Evolutionary conservation across 2,113 vertebrate genomes (phyloP), one percentile per base, ranked within the genome.

Genomic region (Mixornis gularis): DNA sequence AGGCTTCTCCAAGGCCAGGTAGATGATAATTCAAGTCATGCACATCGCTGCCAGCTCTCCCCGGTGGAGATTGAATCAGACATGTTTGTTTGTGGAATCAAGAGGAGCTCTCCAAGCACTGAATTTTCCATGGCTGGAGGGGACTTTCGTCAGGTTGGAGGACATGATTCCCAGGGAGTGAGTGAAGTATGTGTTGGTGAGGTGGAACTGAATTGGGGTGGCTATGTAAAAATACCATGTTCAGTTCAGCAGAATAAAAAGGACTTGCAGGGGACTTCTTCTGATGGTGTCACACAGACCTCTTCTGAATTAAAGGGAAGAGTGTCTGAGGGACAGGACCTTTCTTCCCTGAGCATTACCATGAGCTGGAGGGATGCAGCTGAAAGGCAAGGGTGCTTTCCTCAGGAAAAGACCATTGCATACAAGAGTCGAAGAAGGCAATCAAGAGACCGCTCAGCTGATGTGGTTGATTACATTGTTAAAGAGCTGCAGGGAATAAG

Each of bases 401-500:
- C 76, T 44, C 90, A 85, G n/a, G 88, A 90, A 19, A 92, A 95
- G 60, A n/a, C 48, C 12, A 8, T 52, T 17, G 56, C 71, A 1
- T 94, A 82, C 79, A 86, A 60, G 48, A 53, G 91, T 43, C 78
- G 32, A 29, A 79, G 88, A 41, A 43, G 30, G 30, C 87, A 87
- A 3, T 89, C 97, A 10, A 92, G 63, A 85, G 98, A 98, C 72
- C 95, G 92, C 40, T 96, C 97, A 14, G 97, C 93, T 18, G 97
- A 98, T 62, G 96, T 99, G 48, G 98, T 99, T 40, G 99, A 99
- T 55, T 99, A 99, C 84, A 99, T 99, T 74, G 97, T 99, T 29
- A 99, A 98, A 95, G 99, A 99, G 85, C 97, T 99, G 17, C 98
- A 98, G 81, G 99, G 99, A n/a, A 99, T 99, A 92, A 99, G 99